Conservation (phyloP, 2,113 vertebrate species). For the Paralichthys olivaceus region DNA sequence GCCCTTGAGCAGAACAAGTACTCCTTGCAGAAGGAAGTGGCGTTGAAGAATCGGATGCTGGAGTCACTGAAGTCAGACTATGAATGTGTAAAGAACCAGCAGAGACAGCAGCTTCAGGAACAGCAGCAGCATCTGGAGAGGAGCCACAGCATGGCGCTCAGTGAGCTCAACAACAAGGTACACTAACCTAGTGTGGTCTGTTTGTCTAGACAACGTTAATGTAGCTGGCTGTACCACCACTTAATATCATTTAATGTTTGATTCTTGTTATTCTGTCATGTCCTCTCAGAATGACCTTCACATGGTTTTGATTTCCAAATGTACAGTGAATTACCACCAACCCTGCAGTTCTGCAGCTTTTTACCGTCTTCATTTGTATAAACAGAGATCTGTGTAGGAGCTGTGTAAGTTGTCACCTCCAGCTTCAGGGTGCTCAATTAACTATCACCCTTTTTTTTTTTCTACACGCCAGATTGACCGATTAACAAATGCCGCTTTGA, state of each 20-base stretch:
- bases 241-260: not conserved
- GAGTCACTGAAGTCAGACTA: slow-evolving; percentile 90
- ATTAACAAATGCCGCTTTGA: too few relatives aligned
- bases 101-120: slow-evolving; percentile 85
- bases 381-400: too few relatives aligned
- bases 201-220: not conserved
- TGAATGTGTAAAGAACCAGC: slow-evolving; percentile 89
- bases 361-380: too few relatives aligned
- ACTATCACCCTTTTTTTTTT: too few relatives aligned
- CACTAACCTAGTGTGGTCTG: not conserved
- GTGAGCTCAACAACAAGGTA: slow-evolving; percentile 90
- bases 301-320: too few relatives aligned
- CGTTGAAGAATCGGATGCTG: slow-evolving; percentile 90
- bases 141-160: slow-evolving; percentile 82
- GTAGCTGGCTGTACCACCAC: not conserved
- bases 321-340: too few relatives aligned
- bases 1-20: slow-evolving; percentile 90
- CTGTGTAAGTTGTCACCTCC: too few relatives aligned
- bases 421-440: too few relatives aligned
- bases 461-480: too few relatives aligned
- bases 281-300: too few relatives aligned
- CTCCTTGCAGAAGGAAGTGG: slow-evolving; percentile 89
- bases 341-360: too few relatives aligned
- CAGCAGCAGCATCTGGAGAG: slow-evolving; percentile 84
- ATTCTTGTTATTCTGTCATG: too few relatives aligned